Base-by-base conservation (phyloP, 1,140 invertebrate species). In the Caenorhabditis briggsae region DNA sequence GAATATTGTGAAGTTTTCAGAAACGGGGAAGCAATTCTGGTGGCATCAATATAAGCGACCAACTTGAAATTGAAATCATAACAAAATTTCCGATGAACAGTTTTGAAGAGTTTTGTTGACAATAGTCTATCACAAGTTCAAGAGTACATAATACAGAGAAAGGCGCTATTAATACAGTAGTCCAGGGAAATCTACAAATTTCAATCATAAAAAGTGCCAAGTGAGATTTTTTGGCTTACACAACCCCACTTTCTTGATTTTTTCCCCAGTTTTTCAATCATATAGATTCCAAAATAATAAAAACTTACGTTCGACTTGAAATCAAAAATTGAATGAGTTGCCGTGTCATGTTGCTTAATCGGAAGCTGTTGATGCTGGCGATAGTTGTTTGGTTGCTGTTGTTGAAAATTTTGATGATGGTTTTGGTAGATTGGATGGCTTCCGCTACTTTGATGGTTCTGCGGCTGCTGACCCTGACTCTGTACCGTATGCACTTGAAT, bases 261-360 rank as follows among this genome's bases (percentile, higher is more conserved):
- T 33, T 33, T 3, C 1, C 33, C 33, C 33, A 33, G 3, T 33
- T 33, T 33, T 33, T 33, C 33, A 33, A 33, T 33, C 33, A 33
- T 33, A 2, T 33, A 33, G 33, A 33, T 33, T 33, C 1, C 1
- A 14, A 53, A 14, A 20, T 43, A 18, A 59, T 33, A 83, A 83
- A 43, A 33, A 59, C 53, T 58, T 20, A 61, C 82, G 20, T 83
- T 61, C 16, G 58, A 61, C 58, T 83, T 61, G 82, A 59, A 59
- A 41, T 83, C 82, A 58, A 61, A 83, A 41, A 59, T 59, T 2
- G 58, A 59, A 83, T 83, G 55, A 14, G 70, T 78, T 9, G 70
- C 70, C 23, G 46, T 78, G 46, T 78, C 70, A 53, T 78, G 70
- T 78, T 78, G 70, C n/a, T 58, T 83, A 41, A 83, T 58, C 33